Base-by-base conservation (phyloP, 2,113 vertebrate genomes). In the Piprites chloris region DNA sequence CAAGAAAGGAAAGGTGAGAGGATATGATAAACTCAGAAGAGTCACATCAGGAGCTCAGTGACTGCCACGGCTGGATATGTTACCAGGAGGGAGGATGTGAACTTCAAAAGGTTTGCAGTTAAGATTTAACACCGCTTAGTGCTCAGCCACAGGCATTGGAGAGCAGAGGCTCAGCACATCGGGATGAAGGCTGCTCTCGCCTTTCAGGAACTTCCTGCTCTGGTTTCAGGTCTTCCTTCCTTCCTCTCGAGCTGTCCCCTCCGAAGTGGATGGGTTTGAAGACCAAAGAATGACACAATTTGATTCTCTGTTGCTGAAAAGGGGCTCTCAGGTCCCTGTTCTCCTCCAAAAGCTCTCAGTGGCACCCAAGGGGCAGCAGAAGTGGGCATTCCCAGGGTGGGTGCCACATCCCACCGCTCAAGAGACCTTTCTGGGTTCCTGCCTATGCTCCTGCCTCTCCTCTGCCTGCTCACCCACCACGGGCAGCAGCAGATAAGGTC, bases 191-290 rank as follows among this genome's bases (percentile, higher is more conserved):
- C 68, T 85, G 65, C 35, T 94, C 87, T 97, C 30, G 0, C 5
- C 4, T 96, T 96, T 90, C 93, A 97, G 85, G 79, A 96, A 71
- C 89, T 91, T 95, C 75, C 91, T 94, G 46, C 78, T 96, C 92
- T 4, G 4, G 87, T 96, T 96, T 96, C 94, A 95, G 82, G 50
- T 71, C 90, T 42, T 85, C 42, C 89, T 95, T 88, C 95, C 88
- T 89, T 92, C 89, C 89, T 81, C 58, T 65, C 11, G 1, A 56
- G 52, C 72, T 72, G 37, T 63, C 30, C 41, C 24, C 59, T 69
- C 78, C 0, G 2, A 87, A 74, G 78, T 50, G 6, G 3, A 59
- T 42, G 33, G 26, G 12, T 94, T 85, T 71, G 41, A 73, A 87
- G 46, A 85, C 75, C 37, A 58, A 93, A 56, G 41, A 87, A 69